Conservation (phyloP, 1,140 invertebrate genomes). For the Drosophila repletoides region DNA sequence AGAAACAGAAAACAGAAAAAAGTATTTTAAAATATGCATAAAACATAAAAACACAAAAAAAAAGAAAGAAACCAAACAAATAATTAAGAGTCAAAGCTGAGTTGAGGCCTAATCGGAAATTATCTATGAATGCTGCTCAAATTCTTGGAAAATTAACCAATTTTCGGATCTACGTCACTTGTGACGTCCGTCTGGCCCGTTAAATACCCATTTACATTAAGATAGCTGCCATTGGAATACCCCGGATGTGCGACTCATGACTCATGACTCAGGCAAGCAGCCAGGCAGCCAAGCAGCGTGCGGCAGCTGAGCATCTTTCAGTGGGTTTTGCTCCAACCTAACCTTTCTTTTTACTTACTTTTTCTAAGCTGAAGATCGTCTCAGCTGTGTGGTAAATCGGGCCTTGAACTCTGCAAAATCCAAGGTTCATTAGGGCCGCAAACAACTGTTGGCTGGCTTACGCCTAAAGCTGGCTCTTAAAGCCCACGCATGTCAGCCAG, state of each 20-base stretch:
- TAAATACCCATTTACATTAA: too few species aligned
- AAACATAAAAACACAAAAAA: slow-evolving; percentile 33
- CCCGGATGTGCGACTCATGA: slow-evolving; percentile 65
- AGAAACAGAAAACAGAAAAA: slow-evolving; percentile 2
- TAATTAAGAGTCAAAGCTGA: slow-evolving; percentile 22
- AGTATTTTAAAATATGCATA: slow-evolving; percentile 26
- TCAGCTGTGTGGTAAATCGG: not conserved
- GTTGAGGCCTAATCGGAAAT: too few species aligned
- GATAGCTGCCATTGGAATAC: too few species aligned
- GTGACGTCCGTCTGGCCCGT: slow-evolving; percentile 1
- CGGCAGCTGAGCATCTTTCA: too few species aligned
- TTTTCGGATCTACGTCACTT: slow-evolving; percentile 19
- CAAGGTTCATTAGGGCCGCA: slow-evolving; percentile 26
- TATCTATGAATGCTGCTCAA: slow-evolving; percentile 9
- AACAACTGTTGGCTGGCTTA: too few species aligned
- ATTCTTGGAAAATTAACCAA: slow-evolving; percentile 16
- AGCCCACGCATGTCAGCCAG: slow-evolving; percentile 23
- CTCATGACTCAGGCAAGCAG: slow-evolving; percentile 44
- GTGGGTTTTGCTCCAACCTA: too few species aligned
- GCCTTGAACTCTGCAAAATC: slow-evolving; percentile 45
- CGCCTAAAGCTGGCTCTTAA: not conserved
- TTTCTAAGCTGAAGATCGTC: slow-evolving; percentile 21
- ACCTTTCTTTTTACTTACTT: too few species aligned
- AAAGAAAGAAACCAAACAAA: too few species aligned
- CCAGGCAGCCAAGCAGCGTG: not conserved